Evolutionary conservation across 23 tunicate species (phyloP).

Genomic region (Trididemnum clinides): DNA sequence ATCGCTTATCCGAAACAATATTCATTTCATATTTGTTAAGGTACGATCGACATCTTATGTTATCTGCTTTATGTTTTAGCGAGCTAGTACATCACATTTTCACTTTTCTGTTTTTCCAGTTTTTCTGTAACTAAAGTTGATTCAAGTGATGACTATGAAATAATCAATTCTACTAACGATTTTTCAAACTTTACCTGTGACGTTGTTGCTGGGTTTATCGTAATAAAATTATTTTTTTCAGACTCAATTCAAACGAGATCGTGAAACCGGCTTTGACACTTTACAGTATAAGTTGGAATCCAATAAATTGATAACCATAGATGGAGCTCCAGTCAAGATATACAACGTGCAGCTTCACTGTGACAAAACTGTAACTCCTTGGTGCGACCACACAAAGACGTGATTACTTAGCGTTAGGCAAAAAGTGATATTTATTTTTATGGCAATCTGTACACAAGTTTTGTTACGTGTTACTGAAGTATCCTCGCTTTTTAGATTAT

Average conservation of each 20-base stretch:
- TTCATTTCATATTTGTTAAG: no score
- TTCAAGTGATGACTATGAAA: no score
- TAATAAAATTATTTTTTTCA: no score
- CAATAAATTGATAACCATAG: conserved; percentile 22
- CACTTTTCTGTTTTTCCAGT: not conserved
- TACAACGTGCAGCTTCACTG: conserved; percentile 55
- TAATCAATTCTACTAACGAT: no score
- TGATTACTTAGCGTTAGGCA: not conserved
- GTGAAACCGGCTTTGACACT: conserved; percentile 53
- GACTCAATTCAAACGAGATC: conserved; percentile 12
- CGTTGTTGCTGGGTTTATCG: no score
- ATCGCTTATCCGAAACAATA: no score
- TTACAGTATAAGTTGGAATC: conserved; percentile 40
- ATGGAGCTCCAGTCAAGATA: conserved; percentile 42
- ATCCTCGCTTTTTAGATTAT: no score
- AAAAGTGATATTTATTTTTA: not conserved
- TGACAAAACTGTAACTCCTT: conserved; percentile 43
- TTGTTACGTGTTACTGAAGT: no score
- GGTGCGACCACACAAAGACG: conserved; percentile 57
- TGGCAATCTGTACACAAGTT: not conserved
- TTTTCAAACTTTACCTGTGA: no score
- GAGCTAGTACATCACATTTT: not conserved
- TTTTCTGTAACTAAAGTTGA: not conserved
- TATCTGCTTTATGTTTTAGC: no score
- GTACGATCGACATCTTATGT: no score